Evolutionary conservation across 2,888 invertebrate species (phyloP), one percentile per base, ranked within the genome.

Genomic region (Rapana venosa): DNA sequence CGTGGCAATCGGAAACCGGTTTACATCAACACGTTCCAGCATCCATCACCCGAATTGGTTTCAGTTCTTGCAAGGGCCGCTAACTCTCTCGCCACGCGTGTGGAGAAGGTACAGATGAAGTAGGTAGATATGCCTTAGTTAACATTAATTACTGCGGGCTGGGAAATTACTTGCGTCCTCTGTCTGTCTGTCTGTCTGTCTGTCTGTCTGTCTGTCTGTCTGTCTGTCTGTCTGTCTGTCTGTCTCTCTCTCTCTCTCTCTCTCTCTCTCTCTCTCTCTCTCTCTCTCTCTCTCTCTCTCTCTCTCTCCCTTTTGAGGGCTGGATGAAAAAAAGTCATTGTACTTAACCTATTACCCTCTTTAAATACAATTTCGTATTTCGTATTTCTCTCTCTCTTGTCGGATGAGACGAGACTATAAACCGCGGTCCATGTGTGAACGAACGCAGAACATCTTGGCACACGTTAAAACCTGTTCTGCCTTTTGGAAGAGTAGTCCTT

Each of bases 11-110:
- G 32, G 32, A 79, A 79, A 79, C 32, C 35, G 35, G 79, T 79
- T 79, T 79, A 79, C 79, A 79, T 79, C 79, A 35, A 79, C 79
- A 79, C 79, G 79, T 22, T 11, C 79, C 79, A 17, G 35, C 79
- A 79, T 79, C 79, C 79, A 79, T 79, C 79, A 79, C 32, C 32
- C 35, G 15, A 79, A 79, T 79, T 79, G 79, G 79, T 79, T 79
- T 79, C 79, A 11, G 6, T 35, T 35, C 79, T 32, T 1, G 0
- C 32, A 35, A 8, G 35, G 35, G 32, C 30, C 13, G 11, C 6
- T 5, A 8, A 5, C 66, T 22, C 66, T 13, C 66, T 66, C 66
- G 66, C 2, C 66, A 66, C 20, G 13, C 66, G 66, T 22, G 26
- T 22, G 26, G 66, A 26, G 66, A 66, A 26, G 26, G 66, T 22